Percentiles rank a stretch among this genome's conserved stretches.
Conservation (phyloP, 2,888 invertebrate species). For the Acleris emargana region DNA sequence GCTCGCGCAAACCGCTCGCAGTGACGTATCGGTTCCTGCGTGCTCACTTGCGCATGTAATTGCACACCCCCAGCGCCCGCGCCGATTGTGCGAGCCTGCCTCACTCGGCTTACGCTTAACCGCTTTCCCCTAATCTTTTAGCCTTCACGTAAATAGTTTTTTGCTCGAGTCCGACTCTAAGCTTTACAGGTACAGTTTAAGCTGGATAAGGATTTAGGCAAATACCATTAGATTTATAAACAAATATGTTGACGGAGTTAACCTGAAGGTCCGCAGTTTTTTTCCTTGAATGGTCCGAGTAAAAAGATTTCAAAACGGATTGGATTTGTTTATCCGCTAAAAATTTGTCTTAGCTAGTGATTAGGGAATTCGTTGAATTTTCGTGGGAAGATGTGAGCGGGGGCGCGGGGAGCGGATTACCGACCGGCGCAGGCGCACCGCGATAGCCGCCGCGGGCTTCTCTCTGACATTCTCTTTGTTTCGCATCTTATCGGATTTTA, state of each 20-base stretch:
- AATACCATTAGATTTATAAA: conserved; percentile 78
- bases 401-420: conserved; percentile 24
- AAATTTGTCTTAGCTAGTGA: conserved; percentile 68
- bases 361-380: conserved; percentile 63
- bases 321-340: conserved; percentile 69
- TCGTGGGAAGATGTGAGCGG: conserved; percentile 43
- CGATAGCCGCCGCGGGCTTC: conserved; percentile 46
- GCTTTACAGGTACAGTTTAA: conserved; percentile 79
- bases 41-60: conserved; percentile 73
- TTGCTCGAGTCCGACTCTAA: conserved; percentile 52
- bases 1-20: conserved; percentile 68
- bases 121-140: conserved; percentile 59
- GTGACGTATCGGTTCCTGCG: conserved; percentile 59
- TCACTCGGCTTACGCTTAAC: conserved; percentile 51
- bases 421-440: conserved; percentile 5
- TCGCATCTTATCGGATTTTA: conserved; percentile 82
- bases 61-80: conserved; percentile 57
- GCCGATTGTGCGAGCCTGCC: conserved; percentile 40
- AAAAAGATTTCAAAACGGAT: conserved; percentile 72
- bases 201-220: conserved; percentile 74
- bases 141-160: conserved; percentile 71
- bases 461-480: conserved; percentile 72
- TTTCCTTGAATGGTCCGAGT: conserved; percentile 50
- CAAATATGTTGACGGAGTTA: conserved; percentile 60
- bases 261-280: conserved; percentile 52